Conservation (phyloP, 2,797 vertebrate species). For the Halcyon badia region DNA sequence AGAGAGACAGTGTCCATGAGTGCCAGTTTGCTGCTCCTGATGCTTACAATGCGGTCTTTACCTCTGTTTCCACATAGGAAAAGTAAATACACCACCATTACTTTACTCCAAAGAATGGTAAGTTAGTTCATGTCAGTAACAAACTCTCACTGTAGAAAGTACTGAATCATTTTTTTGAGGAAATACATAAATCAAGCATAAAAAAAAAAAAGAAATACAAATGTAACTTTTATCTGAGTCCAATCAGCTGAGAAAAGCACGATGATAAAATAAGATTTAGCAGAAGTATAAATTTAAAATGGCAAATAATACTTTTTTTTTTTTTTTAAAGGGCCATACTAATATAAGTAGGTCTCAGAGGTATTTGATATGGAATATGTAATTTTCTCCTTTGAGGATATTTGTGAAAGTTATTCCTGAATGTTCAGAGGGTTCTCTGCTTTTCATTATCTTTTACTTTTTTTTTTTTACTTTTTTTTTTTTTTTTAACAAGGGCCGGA, state of each 20-base stretch:
- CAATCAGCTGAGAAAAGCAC: background rate
- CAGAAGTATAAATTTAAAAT: background rate
- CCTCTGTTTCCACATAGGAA: background rate
- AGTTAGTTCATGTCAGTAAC: background rate
- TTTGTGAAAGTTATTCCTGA: constrained; percentile 12
- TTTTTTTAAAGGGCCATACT: background rate
- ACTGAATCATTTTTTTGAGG: background rate
- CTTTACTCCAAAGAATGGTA: background rate
- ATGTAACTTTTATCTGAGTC: background rate
- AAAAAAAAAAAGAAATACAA: background rate
- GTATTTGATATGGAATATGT: background rate
- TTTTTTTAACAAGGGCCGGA: background rate
- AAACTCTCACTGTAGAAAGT: background rate
- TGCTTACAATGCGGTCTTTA: background rate
- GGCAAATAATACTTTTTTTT: background rate
- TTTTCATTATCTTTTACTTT: constrained; percentile 28
- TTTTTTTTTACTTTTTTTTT: background rate
- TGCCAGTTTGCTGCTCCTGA: background rate
- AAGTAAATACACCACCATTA: background rate
- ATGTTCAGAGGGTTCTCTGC: constrained; percentile 19
- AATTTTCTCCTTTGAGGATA: background rate
- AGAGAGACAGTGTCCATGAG: background rate
- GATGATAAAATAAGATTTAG: background rate
- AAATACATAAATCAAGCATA: background rate
- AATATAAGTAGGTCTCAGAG: background rate